Evolutionary conservation across 2,113 vertebrate species (phyloP), one percentile per base, ranked within the genome.

Genomic region (Pseudonaja textilis): DNA sequence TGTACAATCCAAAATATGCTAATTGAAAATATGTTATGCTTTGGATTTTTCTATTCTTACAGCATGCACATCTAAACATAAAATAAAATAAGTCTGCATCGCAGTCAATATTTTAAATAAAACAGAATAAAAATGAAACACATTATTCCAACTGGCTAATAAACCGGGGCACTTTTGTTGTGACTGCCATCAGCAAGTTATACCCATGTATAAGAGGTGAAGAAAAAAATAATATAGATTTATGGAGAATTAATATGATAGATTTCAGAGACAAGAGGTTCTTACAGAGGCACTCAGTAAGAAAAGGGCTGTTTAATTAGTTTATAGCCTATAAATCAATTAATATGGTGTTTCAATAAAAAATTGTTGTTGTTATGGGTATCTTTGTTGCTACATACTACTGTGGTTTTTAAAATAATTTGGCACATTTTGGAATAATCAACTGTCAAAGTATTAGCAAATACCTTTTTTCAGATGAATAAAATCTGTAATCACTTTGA

Each of bases 401-500:
- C 92, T 88, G 94, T 92, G 93, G 96, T 96, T 96, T 95, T 94
- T 89, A 95, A 95, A 88, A 89, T 96, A 97, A 94, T 96, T 98
- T 96, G 95, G 95, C 96, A 95, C 94, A 95, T 97, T 97, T 95
- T 96, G 96, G 95, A 95, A 95, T 89, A 92, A 45, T 91, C 55
- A 96, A 91, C 95, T 97, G 96, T 96, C 96, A 97, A 97, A 98
- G 95, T 97, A 97, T 22, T 95, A 97, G 97, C 94, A 97, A 97
- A 97, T 97, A 97, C 96, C 97, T 98, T 96, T 95, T 97, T 97
- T 97, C 97, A 97, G 96, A 97, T 94, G 96, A 98, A 95, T 97
- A 97, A 98, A 98, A 98, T 98, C 97, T 98, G 98, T 98, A 98
- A 99, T 99, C 98, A 98, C 98, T 98, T 98, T 98, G 98, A 98